Base-by-base conservation (phyloP, 1,140 invertebrate genomes). In the Andricus grossulariae region DNA sequence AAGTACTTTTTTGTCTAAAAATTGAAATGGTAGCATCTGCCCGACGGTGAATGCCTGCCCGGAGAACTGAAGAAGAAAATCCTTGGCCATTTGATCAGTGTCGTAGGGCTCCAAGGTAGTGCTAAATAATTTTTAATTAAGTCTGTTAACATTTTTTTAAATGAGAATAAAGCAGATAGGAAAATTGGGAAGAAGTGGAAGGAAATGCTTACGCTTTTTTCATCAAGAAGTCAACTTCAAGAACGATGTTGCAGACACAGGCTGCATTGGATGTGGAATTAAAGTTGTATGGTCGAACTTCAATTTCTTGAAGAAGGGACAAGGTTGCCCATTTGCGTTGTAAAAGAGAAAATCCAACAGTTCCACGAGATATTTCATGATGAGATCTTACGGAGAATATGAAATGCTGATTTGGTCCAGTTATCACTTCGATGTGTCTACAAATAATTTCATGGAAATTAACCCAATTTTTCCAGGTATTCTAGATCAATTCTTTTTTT, bases 291-390 rank as follows among this genome's bases (percentile, higher is more conserved):
- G 96, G 95, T 73, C 94, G 93, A 50, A 99, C 97, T 82, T 96
- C 94, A 73, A 99, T 95, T 18, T 94, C 94, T 84, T 98, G 97
- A 86, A 97, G 96, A 80, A 99, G 94, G 8, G 97, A 98, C 4
- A 99, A 93, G 55, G 95, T 95, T 1, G 98, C 98, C 98, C 98
- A 99, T 93, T 99, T 99, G 84, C 99, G 94, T 90, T 99, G 96
- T 6, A 96, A 95, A 74, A 97, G 93, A 85, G 96, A 98, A 89
- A 99, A 99, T 4, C 97, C 98, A 73, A 99, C 93, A 75, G 94
- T 93, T 16, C 96, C 96, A 76, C 93, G 93, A n/a, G 94, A 93
- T 72, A 99, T 94, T 39, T 94, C 94, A 73, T 93, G 92, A 89
- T 96, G 95, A 77, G 93, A 93, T 87, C 94, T 94, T 51, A 98